Percentiles rank a stretch among this genome's conserved stretches.
Conservation (phyloP, 2,113 vertebrate genomes). For the Cottus gobio region DNA sequence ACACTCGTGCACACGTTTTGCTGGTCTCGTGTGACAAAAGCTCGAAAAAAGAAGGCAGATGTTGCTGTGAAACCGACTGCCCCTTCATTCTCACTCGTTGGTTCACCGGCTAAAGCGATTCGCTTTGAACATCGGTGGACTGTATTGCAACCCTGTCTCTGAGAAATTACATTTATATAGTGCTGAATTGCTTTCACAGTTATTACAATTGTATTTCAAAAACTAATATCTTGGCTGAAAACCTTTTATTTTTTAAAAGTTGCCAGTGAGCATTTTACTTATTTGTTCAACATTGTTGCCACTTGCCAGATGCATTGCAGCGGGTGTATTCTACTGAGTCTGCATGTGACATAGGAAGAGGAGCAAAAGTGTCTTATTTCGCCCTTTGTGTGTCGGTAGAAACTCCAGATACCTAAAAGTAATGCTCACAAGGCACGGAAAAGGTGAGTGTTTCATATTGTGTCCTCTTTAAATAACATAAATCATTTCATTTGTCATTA, state of each 20-base stretch:
- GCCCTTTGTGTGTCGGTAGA: background rate
- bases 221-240: background rate
- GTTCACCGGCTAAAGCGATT: background rate
- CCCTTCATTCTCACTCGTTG: background rate
- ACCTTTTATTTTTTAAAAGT: no score
- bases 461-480: background rate
- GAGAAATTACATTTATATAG: background rate
- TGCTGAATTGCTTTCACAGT: background rate
- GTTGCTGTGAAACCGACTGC: background rate
- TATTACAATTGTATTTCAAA: background rate
- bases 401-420: background rate
- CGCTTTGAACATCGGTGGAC: background rate
- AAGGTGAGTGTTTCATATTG: background rate
- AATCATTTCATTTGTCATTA: background rate
- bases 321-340: no score
- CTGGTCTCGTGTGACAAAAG: background rate
- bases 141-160: background rate
- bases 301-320: background rate
- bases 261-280: background rate
- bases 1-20: background rate
- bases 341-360: no score
- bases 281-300: background rate
- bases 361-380: no score
- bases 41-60: background rate
- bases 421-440: background rate